These are phyloP conservation scores for Misgurnus mizolepis DNA, from an alignment of 2,113 vertebrate genomes.

Conservation along the genomic window DNA sequence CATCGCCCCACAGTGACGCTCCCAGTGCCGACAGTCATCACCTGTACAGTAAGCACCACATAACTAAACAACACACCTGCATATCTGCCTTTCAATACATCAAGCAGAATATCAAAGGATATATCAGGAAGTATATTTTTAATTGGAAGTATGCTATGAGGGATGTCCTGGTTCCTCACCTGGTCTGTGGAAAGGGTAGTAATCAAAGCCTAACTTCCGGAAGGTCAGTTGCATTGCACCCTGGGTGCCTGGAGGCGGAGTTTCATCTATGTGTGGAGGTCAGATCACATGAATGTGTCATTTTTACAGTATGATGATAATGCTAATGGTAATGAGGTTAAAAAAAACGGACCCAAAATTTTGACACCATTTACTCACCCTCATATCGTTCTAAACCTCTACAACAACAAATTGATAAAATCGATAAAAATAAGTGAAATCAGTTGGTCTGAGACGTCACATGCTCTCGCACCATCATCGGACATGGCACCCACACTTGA, in stretches of 20 bases:
- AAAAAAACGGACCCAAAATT: too few species aligned
- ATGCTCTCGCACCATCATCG: too few species aligned
- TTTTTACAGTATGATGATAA: neutral
- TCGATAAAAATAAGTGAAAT: too few species aligned
- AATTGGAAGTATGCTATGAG: neutral
- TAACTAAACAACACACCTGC: neutral
- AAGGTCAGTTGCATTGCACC: slow-evolving; percentile 97
- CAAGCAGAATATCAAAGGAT: too few species aligned
- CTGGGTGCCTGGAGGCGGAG: slow-evolving; percentile 80
- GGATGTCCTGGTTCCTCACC: slow-evolving; percentile 72
- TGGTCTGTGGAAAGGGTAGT: slow-evolving; percentile 92
- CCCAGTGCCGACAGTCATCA: slow-evolving; percentile 90
- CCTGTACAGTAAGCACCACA: slow-evolving; percentile 61
- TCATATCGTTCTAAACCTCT: too few species aligned
- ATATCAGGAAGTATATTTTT: too few species aligned
- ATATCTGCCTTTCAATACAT: neutral
- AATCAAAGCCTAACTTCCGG: slow-evolving; percentile 91
- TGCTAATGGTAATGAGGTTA: too few species aligned
- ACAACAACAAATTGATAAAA: too few species aligned
- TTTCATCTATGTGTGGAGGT: slow-evolving; percentile 68
- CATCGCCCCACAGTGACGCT: slow-evolving; percentile 88
- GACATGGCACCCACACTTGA: too few species aligned
- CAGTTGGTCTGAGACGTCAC: too few species aligned
- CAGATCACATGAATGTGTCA: slow-evolving; percentile 3
- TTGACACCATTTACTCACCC: too few species aligned